Base-by-base conservation (phyloP, 92 coral and sea anemone species). In the Epizoanthus rinbou region DNA sequence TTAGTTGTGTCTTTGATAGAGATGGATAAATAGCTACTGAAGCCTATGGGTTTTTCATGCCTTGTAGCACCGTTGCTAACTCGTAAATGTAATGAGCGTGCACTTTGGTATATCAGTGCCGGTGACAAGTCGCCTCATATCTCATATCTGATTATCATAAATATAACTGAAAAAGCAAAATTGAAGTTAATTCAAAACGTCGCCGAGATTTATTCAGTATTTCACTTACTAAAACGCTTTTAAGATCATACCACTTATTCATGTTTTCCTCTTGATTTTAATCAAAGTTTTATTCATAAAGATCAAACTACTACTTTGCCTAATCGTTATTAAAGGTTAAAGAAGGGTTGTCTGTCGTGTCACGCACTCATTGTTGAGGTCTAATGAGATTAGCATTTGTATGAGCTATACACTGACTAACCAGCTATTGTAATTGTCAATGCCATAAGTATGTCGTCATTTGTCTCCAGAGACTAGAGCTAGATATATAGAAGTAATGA, bases 381-480 rank as follows among this genome's bases (percentile, higher is more conserved):
- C 59, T 62, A 78, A 62, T 59, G 58, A 78, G 82, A 78, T 78
- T 78, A 78, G 23, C 39, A 78, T 50, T 62, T 69, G 71, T 39
- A 39, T 78, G 28, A 78, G 69, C 53, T 56, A n/a, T n/a, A 59
- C 63, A 78, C 28, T 58, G 65, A 22, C 54, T n/a, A 60, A 78
- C 24, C 28, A 39, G 17, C 52, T 24, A 78, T 78, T 78, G 64
- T 47, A 78, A 76, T 60, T 60, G 31, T 54, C 57, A 5, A 11
- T 10, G 22, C 43, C 33, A 17, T 35, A 37, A 58, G 69, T 21
- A 58, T 28, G 56, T 57, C 70, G 39, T 35, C 71, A 41, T 59
- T 60, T 5, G 82, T 78, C 82, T 78, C 82, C 25, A 41, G 82
- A 62, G 82, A 78, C 31, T 23, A 11, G 5, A 41, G 16, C 22